A percentile compares a stretch with the other conserved stretches of the same genome.
Evolutionary conservation across 1,140 invertebrate species (phyloP).

Genomic region (Hylyphantes graminicola): DNA sequence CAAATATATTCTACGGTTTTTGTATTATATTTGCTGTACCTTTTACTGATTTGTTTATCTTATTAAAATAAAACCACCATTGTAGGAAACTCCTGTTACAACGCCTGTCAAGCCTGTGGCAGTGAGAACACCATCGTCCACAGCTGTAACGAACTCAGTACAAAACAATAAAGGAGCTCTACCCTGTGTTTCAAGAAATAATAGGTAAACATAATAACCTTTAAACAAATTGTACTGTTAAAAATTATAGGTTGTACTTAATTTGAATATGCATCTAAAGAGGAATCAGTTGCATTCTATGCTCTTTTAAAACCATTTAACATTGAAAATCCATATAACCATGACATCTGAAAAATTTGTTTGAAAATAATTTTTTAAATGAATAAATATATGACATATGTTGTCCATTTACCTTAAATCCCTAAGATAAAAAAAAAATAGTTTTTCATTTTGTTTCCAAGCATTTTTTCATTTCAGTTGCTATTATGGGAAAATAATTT

Average conservation of each 20-base stretch:
- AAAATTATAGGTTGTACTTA: background rate
- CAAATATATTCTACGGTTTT: background rate
- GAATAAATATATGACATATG: too few species aligned
- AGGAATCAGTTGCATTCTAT: background rate
- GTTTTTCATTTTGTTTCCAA: too few species aligned
- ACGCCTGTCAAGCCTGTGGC: slow-evolving; percentile 53
- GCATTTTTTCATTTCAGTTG: background rate
- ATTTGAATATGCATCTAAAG: background rate
- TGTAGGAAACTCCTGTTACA: slow-evolving; percentile 42
- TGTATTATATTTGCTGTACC: background rate
- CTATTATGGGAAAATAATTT: background rate
- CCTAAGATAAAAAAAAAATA: too few species aligned
- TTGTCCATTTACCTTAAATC: too few species aligned
- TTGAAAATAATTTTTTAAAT: too few species aligned
- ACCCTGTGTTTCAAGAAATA: slow-evolving; percentile 58
- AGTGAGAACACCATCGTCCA: slow-evolving; percentile 59
- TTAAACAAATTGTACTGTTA: background rate
- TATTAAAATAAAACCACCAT: background rate
- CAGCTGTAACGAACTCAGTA: slow-evolving; percentile 42
- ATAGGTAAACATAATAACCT: slow-evolving; percentile 31
- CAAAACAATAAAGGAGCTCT: slow-evolving; percentile 59
- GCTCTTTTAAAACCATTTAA: too few species aligned
- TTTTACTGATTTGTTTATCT: background rate
- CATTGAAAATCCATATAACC: too few species aligned
- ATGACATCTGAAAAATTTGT: too few species aligned